Evolutionary conservation across 2,113 vertebrate genomes (phyloP).

Genomic region (Galeopterus variegatus): DNA sequence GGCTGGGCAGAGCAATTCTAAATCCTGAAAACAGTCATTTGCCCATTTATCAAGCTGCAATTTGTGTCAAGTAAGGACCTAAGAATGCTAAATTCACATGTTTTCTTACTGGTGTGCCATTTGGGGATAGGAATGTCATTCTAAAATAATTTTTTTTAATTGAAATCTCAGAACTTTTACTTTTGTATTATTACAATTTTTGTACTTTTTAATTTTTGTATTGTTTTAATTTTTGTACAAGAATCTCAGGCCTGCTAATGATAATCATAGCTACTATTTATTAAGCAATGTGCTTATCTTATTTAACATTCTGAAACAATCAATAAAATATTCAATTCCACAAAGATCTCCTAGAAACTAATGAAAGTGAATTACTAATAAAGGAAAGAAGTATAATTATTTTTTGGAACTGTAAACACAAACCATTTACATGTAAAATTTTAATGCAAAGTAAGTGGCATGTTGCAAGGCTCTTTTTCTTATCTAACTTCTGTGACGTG

Average conservation of each 20-base stretch:
- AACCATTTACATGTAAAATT: not conserved
- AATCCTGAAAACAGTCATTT: constrained; percentile 33
- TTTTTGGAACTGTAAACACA: constrained; percentile 9
- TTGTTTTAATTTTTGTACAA: constrained; percentile 39
- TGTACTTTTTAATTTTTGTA: not conserved
- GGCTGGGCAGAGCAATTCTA: not conserved
- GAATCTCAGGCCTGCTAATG: not conserved
- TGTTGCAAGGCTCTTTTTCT: not conserved
- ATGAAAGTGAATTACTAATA: not conserved
- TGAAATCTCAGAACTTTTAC: not conserved
- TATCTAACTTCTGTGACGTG: not conserved
- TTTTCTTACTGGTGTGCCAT: not conserved
- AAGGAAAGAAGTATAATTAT: not conserved
- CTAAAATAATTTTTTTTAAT: not conserved
- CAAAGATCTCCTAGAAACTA: not conserved
- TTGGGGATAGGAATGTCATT: not conserved
- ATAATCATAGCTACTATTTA: not conserved
- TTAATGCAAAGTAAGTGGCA: not conserved
- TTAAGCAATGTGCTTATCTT: not conserved
- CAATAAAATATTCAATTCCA: constrained; percentile 2
- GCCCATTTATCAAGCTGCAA: not conserved
- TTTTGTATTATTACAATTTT: not conserved
- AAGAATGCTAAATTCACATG: constrained; percentile 38
- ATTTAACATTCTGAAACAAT: constrained; percentile 19
- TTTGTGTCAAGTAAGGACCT: not conserved